Evolutionary conservation across 1,140 invertebrate genomes (phyloP).

Genomic region (Mylabris phalerata): DNA sequence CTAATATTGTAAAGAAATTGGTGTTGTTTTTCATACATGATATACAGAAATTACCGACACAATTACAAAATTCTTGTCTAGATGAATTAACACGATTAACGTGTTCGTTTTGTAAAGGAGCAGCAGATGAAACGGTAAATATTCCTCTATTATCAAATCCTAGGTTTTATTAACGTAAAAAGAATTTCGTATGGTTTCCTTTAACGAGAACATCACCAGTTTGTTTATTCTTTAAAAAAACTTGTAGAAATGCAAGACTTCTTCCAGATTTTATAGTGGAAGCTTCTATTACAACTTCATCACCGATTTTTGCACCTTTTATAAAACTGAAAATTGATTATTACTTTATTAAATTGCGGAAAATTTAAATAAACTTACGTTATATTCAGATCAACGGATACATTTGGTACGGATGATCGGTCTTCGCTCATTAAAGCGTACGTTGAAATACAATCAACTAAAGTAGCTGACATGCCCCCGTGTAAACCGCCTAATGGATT

Average conservation of each 20-base stretch:
- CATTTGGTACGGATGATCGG: constrained; percentile 50
- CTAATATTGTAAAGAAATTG: constrained; percentile 58
- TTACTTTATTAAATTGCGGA: background rate
- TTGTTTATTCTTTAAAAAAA: constrained; percentile 66
- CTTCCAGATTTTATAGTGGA: constrained; percentile 69
- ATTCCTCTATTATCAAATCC: background rate
- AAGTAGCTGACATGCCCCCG: constrained; percentile 73
- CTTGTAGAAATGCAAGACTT: constrained; percentile 72
- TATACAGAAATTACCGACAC: constrained; percentile 43
- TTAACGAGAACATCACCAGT: constrained; percentile 65
- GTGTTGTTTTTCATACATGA: constrained; percentile 57
- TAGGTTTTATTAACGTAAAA: background rate
- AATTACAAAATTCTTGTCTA: constrained; percentile 44
- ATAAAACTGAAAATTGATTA: constrained; percentile 53
- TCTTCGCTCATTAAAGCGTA: constrained; percentile 66
- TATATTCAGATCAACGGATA: constrained; percentile 68
- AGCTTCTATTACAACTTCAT: constrained; percentile 73
- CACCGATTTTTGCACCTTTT: constrained; percentile 66
- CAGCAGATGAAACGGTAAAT: constrained; percentile 67
- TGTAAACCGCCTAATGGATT: constrained; percentile 73
- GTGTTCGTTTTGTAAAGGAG: constrained; percentile 64
- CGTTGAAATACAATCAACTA: constrained; percentile 79
- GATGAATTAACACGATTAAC: constrained; percentile 65
- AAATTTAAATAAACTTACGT: constrained; percentile 47
- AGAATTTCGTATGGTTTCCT: constrained; percentile 72